Evolutionary conservation across 2,888 invertebrate species (phyloP).

Genomic region (Cinara cedri): DNA sequence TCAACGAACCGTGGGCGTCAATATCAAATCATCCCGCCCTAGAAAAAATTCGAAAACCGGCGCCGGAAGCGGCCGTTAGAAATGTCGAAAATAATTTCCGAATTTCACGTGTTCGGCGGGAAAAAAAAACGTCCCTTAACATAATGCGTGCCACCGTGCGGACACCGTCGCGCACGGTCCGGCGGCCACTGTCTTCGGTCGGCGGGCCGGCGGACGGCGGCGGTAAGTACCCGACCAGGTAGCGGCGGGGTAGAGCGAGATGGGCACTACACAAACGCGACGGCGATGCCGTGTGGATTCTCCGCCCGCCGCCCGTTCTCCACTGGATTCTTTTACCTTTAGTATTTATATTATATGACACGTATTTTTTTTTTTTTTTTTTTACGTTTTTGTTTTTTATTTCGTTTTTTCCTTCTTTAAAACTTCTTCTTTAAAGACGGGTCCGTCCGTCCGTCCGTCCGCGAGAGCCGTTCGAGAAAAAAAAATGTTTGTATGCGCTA

Average conservation of each 20-base stretch:
- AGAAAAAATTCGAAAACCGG: too few species aligned
- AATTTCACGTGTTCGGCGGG: too few species aligned
- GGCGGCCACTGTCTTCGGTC: neutral
- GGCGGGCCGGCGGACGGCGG: neutral
- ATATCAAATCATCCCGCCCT: too few species aligned
- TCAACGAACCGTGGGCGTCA: too few species aligned
- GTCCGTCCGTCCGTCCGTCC: constrained; percentile 46
- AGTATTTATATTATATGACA: constrained; percentile 49
- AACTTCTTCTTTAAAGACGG: constrained; percentile 24
- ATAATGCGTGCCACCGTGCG: too few species aligned
- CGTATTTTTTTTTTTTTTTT: constrained; percentile 29
- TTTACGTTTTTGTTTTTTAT: neutral
- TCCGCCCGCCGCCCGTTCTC: constrained; percentile 48
- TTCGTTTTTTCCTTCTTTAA: constrained; percentile 22
- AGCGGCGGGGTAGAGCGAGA: constrained; percentile 29
- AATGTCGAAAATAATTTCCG: too few species aligned
- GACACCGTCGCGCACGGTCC: constrained; percentile 19
- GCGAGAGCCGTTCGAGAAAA: constrained; percentile 52
- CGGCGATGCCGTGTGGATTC: constrained; percentile 20
- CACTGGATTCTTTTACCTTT: constrained; percentile 55
- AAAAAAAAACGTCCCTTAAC: too few species aligned
- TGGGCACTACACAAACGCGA: neutral
- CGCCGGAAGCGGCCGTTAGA: too few species aligned
- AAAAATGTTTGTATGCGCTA: constrained; percentile 56
- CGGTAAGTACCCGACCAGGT: constrained; percentile 18